Conservation (phyloP, 2,888 invertebrate genomes). For the Trichopria drosophilae region DNA sequence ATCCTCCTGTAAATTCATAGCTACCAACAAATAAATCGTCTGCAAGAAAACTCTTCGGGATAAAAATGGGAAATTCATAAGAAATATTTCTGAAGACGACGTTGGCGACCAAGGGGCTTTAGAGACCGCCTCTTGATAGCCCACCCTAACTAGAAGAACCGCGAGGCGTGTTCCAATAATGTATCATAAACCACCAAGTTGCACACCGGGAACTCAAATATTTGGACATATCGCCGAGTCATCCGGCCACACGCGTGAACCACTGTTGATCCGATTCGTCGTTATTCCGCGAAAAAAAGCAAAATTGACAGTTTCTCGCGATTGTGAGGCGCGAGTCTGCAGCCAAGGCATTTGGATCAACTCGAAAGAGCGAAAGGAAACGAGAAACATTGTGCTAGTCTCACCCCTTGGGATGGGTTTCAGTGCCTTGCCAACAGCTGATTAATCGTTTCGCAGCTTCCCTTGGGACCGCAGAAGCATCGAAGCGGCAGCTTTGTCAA, state of each 20-base stretch:
- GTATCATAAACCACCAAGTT: background rate
- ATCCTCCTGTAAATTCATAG: too few species aligned
- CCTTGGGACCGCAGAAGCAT: slow-evolving; percentile 50
- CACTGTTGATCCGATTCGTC: too few species aligned
- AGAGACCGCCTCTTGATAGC: too few species aligned
- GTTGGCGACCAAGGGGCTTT: too few species aligned
- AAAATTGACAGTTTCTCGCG: slow-evolving; percentile 38
- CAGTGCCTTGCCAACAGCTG: slow-evolving; percentile 57
- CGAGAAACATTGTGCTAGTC: slow-evolving; percentile 10
- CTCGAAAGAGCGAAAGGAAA: slow-evolving; percentile 19
- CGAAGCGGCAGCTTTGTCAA: slow-evolving; percentile 54
- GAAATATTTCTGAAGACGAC: too few species aligned
- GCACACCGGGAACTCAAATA: slow-evolving; percentile 44
- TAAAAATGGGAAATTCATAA: too few species aligned
- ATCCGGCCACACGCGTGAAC: slow-evolving; percentile 43
- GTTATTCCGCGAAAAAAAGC: slow-evolving; percentile 22
- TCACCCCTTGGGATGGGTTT: slow-evolving; percentile 40
- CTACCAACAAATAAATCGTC: too few species aligned
- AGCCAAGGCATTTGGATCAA: slow-evolving; percentile 32
- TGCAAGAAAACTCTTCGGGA: too few species aligned
- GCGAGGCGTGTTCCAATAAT: background rate
- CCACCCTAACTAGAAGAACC: too few species aligned
- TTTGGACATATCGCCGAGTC: slow-evolving; percentile 53
- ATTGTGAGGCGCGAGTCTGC: slow-evolving; percentile 16
- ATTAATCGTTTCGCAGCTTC: slow-evolving; percentile 54